Conservation (phyloP, 1,140 invertebrate species). For the Grapholita molesta region DNA sequence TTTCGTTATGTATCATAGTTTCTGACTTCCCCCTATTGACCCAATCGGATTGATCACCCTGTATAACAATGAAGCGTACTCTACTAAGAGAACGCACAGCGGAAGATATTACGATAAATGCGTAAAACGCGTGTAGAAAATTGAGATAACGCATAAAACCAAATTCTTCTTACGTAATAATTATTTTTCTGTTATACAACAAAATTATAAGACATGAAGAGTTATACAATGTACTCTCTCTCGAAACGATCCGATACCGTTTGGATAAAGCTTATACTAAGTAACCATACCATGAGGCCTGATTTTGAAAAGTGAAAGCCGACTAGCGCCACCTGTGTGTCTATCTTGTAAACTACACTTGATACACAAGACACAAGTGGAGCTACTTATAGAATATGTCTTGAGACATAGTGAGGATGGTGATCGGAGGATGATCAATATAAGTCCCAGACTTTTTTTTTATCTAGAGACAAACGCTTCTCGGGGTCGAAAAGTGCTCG, state of each 20-base stretch:
- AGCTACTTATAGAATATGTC: background rate
- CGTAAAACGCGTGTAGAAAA: background rate
- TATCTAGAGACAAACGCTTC: no score
- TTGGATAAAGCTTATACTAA: background rate
- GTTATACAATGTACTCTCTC: constrained; percentile 2
- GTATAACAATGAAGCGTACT: no score
- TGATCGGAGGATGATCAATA: background rate
- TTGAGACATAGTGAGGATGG: background rate
- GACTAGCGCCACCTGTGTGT: background rate
- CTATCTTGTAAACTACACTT: background rate
- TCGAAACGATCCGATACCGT: background rate
- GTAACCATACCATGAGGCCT: no score
- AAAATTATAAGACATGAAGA: background rate
- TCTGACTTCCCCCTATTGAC: no score
- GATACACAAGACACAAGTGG: background rate
- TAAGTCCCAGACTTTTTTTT: no score
- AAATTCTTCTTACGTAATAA: background rate
- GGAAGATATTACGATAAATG: background rate
- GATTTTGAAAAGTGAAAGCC: constrained; percentile 3
- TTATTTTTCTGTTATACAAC: background rate
- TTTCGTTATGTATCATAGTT: no score
- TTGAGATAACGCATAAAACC: background rate
- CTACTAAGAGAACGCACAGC: background rate
- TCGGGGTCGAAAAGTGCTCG: no score
- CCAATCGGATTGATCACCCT: no score